Percentiles rank a stretch among this genome's conserved stretches.
Evolutionary conservation across 1,140 invertebrate genomes (phyloP).

Genomic region (Pachypeltis micranthus): DNA sequence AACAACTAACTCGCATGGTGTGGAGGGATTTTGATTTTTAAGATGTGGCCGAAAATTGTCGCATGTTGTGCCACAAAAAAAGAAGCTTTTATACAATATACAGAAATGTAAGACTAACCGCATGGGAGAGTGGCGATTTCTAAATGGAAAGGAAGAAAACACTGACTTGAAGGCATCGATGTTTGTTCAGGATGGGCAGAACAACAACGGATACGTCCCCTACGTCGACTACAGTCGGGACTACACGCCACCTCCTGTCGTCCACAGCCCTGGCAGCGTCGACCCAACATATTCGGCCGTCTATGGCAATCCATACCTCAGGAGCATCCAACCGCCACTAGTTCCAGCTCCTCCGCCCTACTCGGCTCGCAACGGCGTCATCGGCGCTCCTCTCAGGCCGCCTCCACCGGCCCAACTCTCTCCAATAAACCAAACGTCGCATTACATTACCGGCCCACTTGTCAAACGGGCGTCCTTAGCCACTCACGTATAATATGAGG

Average conservation of each 20-base stretch:
- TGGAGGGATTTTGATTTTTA: no score
- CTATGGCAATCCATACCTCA: constrained; percentile 76
- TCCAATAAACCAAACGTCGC: constrained; percentile 31
- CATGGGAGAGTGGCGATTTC: no score
- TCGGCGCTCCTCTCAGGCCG: constrained; percentile 31
- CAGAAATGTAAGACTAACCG: no score
- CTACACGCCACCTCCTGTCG: constrained; percentile 59
- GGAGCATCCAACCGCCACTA: constrained; percentile 58
- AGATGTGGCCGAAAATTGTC: no score
- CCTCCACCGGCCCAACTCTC: constrained; percentile 29
- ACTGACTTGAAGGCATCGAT: not conserved
- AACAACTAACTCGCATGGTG: no score
- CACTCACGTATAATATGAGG: constrained; percentile 42
- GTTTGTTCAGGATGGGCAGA: constrained; percentile 58
- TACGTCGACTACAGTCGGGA: constrained; percentile 76
- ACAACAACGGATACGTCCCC: constrained; percentile 78
- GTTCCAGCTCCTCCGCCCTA: constrained; percentile 56
- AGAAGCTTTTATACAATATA: no score
- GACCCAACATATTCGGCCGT: constrained; percentile 77
- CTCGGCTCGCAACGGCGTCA: constrained; percentile 31
- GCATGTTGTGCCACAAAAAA: no score
- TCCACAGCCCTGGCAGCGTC: constrained; percentile 37
- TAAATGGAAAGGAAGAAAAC: not conserved
- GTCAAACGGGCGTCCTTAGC: constrained; percentile 47
- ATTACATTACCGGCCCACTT: constrained; percentile 37